Conservation (phyloP, 1,140 invertebrate genomes). For the Drosophila obscura region DNA sequence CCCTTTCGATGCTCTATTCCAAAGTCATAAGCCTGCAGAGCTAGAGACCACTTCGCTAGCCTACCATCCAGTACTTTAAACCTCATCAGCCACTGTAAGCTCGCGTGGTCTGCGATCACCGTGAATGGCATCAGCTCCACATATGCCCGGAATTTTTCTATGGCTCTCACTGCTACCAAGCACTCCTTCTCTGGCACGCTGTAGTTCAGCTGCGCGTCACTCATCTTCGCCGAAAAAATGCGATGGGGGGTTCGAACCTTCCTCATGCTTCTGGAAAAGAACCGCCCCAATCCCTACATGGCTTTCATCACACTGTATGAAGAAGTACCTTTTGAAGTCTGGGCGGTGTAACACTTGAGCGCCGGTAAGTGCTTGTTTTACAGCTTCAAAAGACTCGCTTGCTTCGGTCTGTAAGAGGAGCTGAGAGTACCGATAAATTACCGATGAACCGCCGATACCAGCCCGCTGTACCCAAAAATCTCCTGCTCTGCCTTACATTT, state of each 20-base stretch:
- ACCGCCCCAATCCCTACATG: too few relatives aligned
- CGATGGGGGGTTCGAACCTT: slow-evolving; percentile 58
- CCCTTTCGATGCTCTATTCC: too few relatives aligned
- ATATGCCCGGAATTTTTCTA: slow-evolving; percentile 20
- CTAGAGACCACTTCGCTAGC: too few relatives aligned
- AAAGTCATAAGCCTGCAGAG: too few relatives aligned
- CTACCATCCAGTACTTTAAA: too few relatives aligned
- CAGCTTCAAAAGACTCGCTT: slow-evolving; percentile 13
- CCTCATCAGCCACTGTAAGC: too few relatives aligned
- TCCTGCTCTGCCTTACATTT: too few relatives aligned
- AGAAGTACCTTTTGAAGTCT: slow-evolving; percentile 36
- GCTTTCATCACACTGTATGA: too few relatives aligned
- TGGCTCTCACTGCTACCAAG: slow-evolving; percentile 5
- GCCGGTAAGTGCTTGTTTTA: slow-evolving; percentile 20
- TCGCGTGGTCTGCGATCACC: too few relatives aligned
- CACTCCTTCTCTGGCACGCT: slow-evolving; percentile 13
- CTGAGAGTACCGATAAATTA: neutral
- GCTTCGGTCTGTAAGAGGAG: slow-evolving; percentile 39
- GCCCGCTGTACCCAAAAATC: too few relatives aligned
- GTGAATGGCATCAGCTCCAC: slow-evolving; percentile 7
- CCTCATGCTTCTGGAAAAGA: slow-evolving; percentile 55
- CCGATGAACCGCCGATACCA: too few relatives aligned
- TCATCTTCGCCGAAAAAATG: slow-evolving; percentile 76
- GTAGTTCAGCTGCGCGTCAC: slow-evolving; percentile 32
- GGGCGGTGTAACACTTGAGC: slow-evolving; percentile 36